A percentile compares a stretch with the other conserved stretches of the same genome.
Evolutionary conservation across 2,113 vertebrate species (phyloP).

Genomic region (Nycticebus coucang): DNA sequence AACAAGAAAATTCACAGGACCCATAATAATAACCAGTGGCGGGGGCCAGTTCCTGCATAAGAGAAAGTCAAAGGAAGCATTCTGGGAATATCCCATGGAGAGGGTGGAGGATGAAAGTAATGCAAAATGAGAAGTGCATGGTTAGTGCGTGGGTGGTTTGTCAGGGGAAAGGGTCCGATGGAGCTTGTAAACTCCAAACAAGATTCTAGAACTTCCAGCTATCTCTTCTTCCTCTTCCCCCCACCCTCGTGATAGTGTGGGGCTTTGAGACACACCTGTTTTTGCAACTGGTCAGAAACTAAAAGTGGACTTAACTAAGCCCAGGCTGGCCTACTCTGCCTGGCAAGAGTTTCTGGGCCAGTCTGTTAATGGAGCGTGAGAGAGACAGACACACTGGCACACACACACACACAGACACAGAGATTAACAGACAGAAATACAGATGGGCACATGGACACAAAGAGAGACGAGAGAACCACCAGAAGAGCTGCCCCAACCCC

Average conservation of each 20-base stretch:
- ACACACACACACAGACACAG: not conserved
- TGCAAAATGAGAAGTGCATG: slow-evolving; percentile 21
- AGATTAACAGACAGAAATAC: not conserved
- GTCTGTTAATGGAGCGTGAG: not conserved
- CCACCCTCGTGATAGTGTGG: not conserved
- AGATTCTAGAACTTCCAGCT: slow-evolving; percentile 25
- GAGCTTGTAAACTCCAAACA: not conserved
- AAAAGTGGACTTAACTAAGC: not conserved
- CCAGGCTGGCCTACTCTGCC: not conserved
- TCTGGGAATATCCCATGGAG: slow-evolving; percentile 56
- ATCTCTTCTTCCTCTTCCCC: not conserved
- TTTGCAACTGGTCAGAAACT: slow-evolving; percentile 22
- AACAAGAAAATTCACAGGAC: slow-evolving; percentile 62
- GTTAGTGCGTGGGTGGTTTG: not conserved
- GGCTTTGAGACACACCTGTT: not conserved
- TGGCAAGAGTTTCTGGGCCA: not conserved
- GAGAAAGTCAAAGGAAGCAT: slow-evolving; percentile 47
- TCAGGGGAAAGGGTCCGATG: not conserved
- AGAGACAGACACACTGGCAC: not conserved
- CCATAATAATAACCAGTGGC: slow-evolving; percentile 33
- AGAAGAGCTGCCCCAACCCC: not conserved
- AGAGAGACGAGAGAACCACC: not conserved
- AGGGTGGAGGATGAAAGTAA: not conserved
- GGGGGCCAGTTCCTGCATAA: slow-evolving; percentile 46
- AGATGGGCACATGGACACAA: not conserved